phyloP scores from a whole-genome alignment of 23 tunicate species.

The Halocynthia aurantium region DNA sequence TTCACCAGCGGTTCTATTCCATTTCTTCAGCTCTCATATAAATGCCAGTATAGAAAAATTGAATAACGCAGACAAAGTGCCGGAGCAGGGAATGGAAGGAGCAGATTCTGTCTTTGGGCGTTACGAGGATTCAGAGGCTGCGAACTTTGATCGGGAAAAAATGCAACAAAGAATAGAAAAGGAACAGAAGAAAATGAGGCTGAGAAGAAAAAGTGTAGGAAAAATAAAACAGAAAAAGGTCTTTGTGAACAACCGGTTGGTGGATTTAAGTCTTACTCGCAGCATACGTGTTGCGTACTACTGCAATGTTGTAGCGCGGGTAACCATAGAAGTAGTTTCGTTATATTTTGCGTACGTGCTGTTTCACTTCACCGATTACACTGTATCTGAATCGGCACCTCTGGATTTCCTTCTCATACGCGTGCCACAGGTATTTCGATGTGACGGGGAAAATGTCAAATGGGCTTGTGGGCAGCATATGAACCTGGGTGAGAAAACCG shows the following conservation, averaged over 20 bases:
- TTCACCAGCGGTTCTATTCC: constrained; percentile 58
- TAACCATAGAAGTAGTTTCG: constrained; percentile 44
- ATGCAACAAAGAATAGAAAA: neutral
- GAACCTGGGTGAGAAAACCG: constrained; percentile 45
- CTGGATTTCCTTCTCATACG: constrained; percentile 55
- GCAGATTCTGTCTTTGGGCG: constrained; percentile 8
- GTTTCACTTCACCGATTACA: constrained; percentile 69
- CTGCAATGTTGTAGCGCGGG: constrained; percentile 36
- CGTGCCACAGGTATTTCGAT: constrained; percentile 70
- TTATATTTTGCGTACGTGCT: constrained; percentile 58
- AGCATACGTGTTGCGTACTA: constrained; percentile 46
- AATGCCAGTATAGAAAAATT: constrained; percentile 52
- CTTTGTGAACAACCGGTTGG: constrained; percentile 22
- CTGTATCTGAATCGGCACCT: constrained; percentile 16
- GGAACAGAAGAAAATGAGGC: constrained; percentile 7
- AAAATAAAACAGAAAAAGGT: constrained; percentile 36
- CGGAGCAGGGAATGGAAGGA: constrained; percentile 1
- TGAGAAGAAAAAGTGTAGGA: constrained; percentile 34
- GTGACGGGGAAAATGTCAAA: constrained; percentile 52
- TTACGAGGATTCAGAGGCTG: neutral
- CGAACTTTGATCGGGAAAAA: neutral
- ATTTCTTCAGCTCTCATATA: constrained; percentile 54
- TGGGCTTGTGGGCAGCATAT: constrained; percentile 87
- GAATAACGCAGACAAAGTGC: constrained; percentile 16
- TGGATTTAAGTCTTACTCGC: constrained; percentile 31